Evolutionary conservation across 1,140 invertebrate genomes (phyloP).

Genomic region (Heterodera carotae): DNA sequence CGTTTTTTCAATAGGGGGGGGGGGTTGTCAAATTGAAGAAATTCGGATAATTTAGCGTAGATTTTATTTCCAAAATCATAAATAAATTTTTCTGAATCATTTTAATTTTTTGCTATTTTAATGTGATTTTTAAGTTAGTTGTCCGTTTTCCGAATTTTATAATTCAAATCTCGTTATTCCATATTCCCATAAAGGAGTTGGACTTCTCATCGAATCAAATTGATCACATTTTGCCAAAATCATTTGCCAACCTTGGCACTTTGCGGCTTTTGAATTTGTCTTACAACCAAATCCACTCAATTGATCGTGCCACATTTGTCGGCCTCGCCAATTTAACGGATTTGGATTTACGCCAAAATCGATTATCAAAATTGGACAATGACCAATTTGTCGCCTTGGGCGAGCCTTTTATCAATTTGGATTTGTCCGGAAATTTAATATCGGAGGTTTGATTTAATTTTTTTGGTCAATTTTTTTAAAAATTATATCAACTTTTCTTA

Average conservation of each 20-base stretch:
- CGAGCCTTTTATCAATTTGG: conserved; percentile 16
- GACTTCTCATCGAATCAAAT: conserved; percentile 26
- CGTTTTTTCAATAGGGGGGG: too few relatives aligned
- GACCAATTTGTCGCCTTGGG: conserved; percentile 13
- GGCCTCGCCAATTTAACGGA: conserved; percentile 24
- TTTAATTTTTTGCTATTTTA: too few relatives aligned
- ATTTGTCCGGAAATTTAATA: conserved; percentile 11
- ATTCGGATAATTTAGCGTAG: background rate
- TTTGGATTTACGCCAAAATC: conserved; percentile 12
- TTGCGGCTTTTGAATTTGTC: conserved; percentile 10
- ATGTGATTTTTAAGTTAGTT: too few relatives aligned
- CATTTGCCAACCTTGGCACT: background rate
- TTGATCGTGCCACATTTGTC: conserved; percentile 4
- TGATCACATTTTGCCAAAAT: conserved; percentile 7
- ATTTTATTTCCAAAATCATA: background rate
- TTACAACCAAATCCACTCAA: conserved; percentile 10
- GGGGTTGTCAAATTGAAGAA: background rate
- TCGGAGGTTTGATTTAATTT: conserved; percentile 14
- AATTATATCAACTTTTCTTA: too few relatives aligned
- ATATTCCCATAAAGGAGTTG: conserved; percentile 3
- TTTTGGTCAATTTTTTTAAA: background rate
- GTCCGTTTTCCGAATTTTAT: too few relatives aligned
- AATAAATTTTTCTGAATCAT: too few relatives aligned
- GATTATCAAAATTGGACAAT: conserved; percentile 27
- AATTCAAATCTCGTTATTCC: background rate